Percentiles rank a stretch among this genome's conserved stretches.
These are phyloP conservation scores for Tipula lateralis DNA, from an alignment of 2,888 invertebrate genomes.

Conservation along the genomic window DNA sequence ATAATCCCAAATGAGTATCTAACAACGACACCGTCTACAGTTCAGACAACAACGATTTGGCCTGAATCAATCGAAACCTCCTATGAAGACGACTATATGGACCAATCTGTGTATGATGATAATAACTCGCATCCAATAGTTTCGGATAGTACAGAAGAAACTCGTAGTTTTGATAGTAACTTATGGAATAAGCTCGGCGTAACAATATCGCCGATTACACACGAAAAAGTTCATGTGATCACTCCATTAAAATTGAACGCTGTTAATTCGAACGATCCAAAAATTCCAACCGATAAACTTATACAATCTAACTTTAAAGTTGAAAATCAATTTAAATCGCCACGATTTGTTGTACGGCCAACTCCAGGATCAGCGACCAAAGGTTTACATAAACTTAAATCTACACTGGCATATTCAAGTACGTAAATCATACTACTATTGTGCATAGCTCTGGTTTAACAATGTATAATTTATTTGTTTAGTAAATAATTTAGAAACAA, in stretches of 20 bases:
- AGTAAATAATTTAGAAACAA: conserved; percentile 12
- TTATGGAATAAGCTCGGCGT: conserved; percentile 65
- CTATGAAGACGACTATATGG: background rate
- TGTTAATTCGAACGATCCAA: background rate
- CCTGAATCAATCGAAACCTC: background rate
- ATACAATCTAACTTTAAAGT: conserved; percentile 35
- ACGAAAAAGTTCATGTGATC: conserved; percentile 77
- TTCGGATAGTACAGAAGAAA: conserved; percentile 31
- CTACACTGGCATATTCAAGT: conserved; percentile 28
- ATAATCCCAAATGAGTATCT: conserved; percentile 74
- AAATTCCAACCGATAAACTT: background rate
- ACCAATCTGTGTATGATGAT: background rate
- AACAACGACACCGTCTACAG: conserved; percentile 56
- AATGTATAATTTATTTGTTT: background rate
- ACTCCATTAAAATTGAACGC: conserved; percentile 60
- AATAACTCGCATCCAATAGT: background rate
- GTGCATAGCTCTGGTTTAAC: background rate
- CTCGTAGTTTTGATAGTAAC: conserved; percentile 38
- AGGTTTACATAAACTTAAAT: background rate
- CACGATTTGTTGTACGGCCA: conserved; percentile 56
- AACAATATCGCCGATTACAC: conserved; percentile 68
- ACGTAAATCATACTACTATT: background rate
- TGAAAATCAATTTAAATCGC: conserved; percentile 41
- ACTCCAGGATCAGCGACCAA: conserved; percentile 44
- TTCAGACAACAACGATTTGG: conserved; percentile 39